These are phyloP conservation scores for Anastrepha obliqua DNA, from an alignment of 1,140 invertebrate genomes.

Conservation along the genomic window DNA sequence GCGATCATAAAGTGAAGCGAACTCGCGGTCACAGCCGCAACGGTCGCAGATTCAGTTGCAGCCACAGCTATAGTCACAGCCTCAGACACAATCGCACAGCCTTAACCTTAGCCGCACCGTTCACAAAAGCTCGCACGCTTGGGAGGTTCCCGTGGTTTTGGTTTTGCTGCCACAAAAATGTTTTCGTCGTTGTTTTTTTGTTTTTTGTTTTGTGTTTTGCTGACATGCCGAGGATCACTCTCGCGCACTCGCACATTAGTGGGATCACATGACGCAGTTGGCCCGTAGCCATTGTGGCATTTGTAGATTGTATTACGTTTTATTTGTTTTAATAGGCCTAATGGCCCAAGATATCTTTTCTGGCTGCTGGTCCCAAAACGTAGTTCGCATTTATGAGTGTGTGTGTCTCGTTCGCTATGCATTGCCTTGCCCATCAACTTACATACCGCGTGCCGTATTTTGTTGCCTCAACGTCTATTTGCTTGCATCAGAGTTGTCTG, in stretches of 20 bases:
- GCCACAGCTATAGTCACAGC: neutral
- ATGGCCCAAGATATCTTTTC: conserved; percentile 19
- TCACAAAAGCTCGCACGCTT: neutral
- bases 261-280: conserved; percentile 56
- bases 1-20: conserved; percentile 55
- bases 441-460: neutral
- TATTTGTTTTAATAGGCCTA: conserved; percentile 54
- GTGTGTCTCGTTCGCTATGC: neutral
- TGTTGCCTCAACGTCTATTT: neutral
- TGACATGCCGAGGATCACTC: neutral
- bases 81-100: neutral
- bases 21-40: conserved; percentile 31
- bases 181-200: neutral
- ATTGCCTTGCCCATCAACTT: neutral
- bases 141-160: conserved; percentile 33
- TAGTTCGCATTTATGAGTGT: neutral
- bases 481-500: neutral
- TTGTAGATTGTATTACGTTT: conserved; percentile 45
- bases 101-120: conserved; percentile 29
- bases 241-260: conserved; percentile 24
- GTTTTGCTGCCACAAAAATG: conserved; percentile 6
- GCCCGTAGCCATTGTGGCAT: conserved; percentile 46
- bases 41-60: neutral
- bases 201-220: neutral
- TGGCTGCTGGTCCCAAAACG: neutral